Base-by-base conservation (phyloP, 2,888 invertebrate species). In the Anthophora plumipes region DNA sequence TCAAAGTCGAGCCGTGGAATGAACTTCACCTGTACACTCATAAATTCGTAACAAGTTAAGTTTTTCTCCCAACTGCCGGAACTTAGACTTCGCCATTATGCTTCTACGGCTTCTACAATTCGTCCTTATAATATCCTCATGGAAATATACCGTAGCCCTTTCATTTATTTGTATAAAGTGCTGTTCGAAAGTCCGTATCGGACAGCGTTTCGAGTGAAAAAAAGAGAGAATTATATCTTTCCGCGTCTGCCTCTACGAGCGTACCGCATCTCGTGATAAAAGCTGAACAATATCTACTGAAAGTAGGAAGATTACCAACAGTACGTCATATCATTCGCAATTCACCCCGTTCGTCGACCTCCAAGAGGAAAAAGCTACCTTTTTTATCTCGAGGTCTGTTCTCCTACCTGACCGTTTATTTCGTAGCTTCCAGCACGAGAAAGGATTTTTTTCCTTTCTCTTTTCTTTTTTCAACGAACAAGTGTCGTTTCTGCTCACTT, bases 301-400 rank as follows among this genome's bases (percentile, higher is more conserved):
- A 79, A 66, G 79, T 60, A 43, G 79, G 43, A 17, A 67, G 64
- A 69, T 80, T 69, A 73, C 80, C 80, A 73, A 73, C 80, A 31
- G 73, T 60, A 54, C 78, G 72, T 75, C 66, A 48, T 70, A 70
- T 74, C 39, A 9, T 74, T 81, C 61, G 61, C 46, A 43, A 17
- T 54, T 50, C 64, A 31, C 11, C 52, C 17, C 37, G 55, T 55
- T 20, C 66, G 46, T 59, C 69, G 43, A 37, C n/a, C 59, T 48
- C 22, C 6, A 9, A 12, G 11, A 31, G 52, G 25, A 20, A 17
- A 22, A 17, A 64, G 50, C 41, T 17, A 50, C 37, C 41, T 41
- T 60, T 69, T 31, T 43, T 67, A 68, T 37, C 63, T 50, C 37
- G 48, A 52, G 63, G 39, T 52, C n/a, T 41, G 59, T 39, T 64